A percentile compares a stretch with the other conserved stretches of the same genome.
Evolutionary conservation across 2,888 invertebrate genomes (phyloP).

Genomic region (Hemicrepidius hirtus): DNA sequence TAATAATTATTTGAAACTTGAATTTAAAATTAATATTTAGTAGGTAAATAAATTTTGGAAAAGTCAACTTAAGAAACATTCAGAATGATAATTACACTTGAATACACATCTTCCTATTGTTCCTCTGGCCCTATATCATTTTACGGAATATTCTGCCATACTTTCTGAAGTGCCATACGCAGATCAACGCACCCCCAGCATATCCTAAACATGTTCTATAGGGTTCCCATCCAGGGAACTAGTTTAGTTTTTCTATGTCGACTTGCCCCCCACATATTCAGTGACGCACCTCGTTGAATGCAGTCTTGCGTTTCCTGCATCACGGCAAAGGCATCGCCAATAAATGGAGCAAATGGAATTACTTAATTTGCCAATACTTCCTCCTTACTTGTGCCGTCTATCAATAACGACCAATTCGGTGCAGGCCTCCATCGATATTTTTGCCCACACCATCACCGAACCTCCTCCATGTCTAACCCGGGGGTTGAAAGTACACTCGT

Average conservation of each 20-base stretch:
- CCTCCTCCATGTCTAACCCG: conserved; percentile 4
- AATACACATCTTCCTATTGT: too few relatives aligned
- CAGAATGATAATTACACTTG: too few relatives aligned
- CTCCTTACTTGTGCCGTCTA: background rate
- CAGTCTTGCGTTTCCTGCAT: conserved; percentile 13
- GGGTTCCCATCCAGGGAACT: background rate
- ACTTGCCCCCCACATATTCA: conserved; percentile 6
- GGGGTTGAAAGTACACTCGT: conserved; percentile 28
- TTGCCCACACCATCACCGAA: conserved; percentile 3
- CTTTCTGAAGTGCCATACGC: too few relatives aligned
- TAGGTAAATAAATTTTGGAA: too few relatives aligned
- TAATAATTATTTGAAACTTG: too few relatives aligned
- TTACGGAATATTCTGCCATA: too few relatives aligned
- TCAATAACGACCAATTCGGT: conserved; percentile 6
- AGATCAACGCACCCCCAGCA: background rate
- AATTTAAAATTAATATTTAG: too few relatives aligned
- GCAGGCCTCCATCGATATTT: background rate
- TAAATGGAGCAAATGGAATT: conserved; percentile 8
- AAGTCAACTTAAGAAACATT: too few relatives aligned
- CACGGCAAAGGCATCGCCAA: background rate
- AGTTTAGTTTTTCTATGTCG: background rate
- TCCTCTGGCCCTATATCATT: too few relatives aligned
- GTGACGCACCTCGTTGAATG: conserved; percentile 3
- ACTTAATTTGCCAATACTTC: background rate
- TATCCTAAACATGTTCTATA: background rate